Base-by-base conservation (phyloP, 2,113 vertebrate genomes). In the Morone chrysops region DNA sequence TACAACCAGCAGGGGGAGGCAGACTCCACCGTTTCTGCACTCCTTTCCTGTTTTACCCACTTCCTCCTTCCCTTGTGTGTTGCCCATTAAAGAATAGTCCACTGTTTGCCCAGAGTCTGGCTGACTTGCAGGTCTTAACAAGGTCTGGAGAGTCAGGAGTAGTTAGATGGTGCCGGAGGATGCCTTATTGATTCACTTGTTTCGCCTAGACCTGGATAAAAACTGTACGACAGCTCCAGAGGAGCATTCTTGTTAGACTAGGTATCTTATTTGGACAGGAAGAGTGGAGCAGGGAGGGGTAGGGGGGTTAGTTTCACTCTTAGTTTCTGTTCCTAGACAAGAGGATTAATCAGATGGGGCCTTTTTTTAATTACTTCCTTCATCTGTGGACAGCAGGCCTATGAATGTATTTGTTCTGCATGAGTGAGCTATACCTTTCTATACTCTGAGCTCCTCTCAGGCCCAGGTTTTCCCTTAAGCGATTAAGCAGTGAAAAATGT, bases 321-420 rank as follows among this genome's bases (percentile, higher is more conserved):
- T 79, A 69, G 13, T 75, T 57, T 75, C 65, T 74, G 22, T 66
- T 54, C 17, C 38, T 18, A 38, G 54, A 82, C 36, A 54, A 59
- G 70, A 51, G 51, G 22, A 51, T 74, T 50, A 61, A 87, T 84
- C 60, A 66, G 8, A 40, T 41, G 18, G 47, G 48, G 69, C 61
- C 68, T 91, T 93, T 79, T 87, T 87, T 91, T 93, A 93, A 92
- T 84, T 90, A 94, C 94, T 92, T 91, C 92, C 62, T 63, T 73
- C 71, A 70, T 69, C 54, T 75, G 73, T 62, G 69, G 47, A 78
- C 60, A 77, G 67, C n/a, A 63, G 82, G 78, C 74, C 50, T 59
- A 54, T 85, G 79, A 90, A 88, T 90, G 84, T 87, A 86, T 88
- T 74, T 48, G 79, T 83, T 90, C 75, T 83, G 80, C 72, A 56